A percentile compares a stretch with the other conserved stretches of the same genome.
Evolutionary conservation across 2,113 vertebrate genomes (phyloP).

Genomic region (Corvus cornix): DNA sequence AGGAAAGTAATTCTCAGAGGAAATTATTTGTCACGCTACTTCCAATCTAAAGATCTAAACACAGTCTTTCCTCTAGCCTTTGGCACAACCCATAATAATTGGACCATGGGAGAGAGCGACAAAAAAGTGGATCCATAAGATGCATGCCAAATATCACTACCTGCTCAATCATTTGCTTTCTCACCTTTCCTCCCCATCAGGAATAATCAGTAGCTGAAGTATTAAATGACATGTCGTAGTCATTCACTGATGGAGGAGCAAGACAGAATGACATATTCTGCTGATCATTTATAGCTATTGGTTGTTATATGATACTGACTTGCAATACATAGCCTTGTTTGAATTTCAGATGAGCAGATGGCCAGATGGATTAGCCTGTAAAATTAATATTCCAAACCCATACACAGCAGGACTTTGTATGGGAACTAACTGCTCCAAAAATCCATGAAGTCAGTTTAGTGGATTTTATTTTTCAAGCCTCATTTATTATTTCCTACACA

Average conservation of each 20-base stretch:
- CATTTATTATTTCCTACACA: background rate
- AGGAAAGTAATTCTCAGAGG: conserved; percentile 66
- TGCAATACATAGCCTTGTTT: conserved; percentile 23
- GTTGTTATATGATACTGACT: conserved; percentile 21
- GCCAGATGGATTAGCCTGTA: conserved; percentile 37
- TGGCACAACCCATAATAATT: conserved; percentile 64
- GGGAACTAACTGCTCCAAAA: background rate
- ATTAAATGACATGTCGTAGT: conserved; percentile 38
- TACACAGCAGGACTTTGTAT: background rate
- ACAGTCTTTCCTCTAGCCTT: conserved; percentile 59
- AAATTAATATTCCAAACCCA: conserved; percentile 57
- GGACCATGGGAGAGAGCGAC: conserved; percentile 47
- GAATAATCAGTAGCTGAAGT: conserved; percentile 41
- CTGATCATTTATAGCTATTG: conserved; percentile 32
- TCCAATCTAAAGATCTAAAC: conserved; percentile 66
- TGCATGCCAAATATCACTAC: conserved; percentile 44
- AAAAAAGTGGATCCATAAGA: conserved; percentile 35
- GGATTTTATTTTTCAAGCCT: background rate
- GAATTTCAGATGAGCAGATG: conserved; percentile 61
- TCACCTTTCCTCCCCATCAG: conserved; percentile 19
- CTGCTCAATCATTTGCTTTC: conserved; percentile 32
- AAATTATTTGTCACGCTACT: conserved; percentile 65
- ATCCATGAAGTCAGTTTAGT: background rate
- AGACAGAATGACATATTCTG: conserved; percentile 23
- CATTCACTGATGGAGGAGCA: background rate